These are phyloP conservation scores for Lamellibrachia satsuma DNA, from an alignment of 2,888 invertebrate species.

Conservation along the genomic window DNA sequence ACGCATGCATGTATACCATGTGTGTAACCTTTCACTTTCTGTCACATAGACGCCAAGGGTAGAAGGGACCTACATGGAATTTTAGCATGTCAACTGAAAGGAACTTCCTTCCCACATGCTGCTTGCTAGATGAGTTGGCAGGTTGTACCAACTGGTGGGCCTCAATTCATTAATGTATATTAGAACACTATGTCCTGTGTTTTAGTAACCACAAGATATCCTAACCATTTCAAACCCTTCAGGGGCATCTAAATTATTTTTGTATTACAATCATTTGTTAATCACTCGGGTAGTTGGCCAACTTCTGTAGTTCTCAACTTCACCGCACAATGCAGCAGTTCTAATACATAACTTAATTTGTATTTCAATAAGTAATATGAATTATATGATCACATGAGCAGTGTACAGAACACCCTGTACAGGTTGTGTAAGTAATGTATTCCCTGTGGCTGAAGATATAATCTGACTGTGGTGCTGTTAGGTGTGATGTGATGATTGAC, in stretches of 20 bases:
- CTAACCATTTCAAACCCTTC: neutral
- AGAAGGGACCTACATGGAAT: too few species aligned
- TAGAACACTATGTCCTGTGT: neutral
- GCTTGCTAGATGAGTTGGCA: too few species aligned
- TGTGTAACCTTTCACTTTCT: too few species aligned
- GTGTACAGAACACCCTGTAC: neutral
- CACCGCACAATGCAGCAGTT: neutral
- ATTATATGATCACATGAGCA: neutral
- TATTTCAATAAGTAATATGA: neutral
- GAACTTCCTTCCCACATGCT: too few species aligned
- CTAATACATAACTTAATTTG: slow-evolving; percentile 1
- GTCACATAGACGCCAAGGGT: too few species aligned
- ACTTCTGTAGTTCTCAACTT: neutral
- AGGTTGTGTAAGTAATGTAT: neutral
- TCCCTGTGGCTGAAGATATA: neutral
- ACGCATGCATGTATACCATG: too few species aligned
- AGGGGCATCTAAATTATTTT: neutral
- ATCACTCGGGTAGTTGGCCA: too few species aligned
- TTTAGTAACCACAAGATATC: neutral
- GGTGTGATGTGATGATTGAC: neutral
- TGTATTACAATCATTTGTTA: neutral
- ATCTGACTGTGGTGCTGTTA: neutral
- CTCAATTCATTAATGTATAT: too few species aligned
- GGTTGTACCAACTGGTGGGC: too few species aligned
- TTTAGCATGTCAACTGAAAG: too few species aligned